Conservation (phyloP, 1,140 invertebrate species). For the Bombus sibiricus region DNA sequence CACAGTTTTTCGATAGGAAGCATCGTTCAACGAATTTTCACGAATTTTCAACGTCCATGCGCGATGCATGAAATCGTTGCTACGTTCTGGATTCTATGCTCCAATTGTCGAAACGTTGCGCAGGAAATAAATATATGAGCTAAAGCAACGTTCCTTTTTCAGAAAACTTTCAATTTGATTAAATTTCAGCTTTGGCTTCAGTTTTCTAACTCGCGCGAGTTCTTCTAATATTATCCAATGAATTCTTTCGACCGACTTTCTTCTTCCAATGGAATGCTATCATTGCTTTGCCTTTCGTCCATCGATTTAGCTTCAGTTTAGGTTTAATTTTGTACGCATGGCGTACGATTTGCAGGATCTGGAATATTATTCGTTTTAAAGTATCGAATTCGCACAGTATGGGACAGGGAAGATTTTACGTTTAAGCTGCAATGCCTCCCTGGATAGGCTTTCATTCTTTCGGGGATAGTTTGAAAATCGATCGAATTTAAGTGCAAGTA, state of each 20-base stretch:
- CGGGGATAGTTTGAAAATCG: too few species aligned
- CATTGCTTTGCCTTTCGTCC: too few species aligned
- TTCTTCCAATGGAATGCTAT: neutral
- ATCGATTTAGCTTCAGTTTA: too few species aligned
- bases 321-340: too few species aligned
- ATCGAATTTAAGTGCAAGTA: too few species aligned
- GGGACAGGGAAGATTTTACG: too few species aligned
- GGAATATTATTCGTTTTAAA: too few species aligned
- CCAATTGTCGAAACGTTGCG: neutral
- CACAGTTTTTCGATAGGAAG: neutral
- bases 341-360: too few species aligned
- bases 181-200: neutral
- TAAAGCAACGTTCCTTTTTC: neutral
- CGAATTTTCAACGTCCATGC: neutral
- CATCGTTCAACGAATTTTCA: slow-evolving; percentile 22
- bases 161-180: neutral
- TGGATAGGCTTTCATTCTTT: too few species aligned
- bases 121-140: neutral
- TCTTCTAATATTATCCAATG: neutral
- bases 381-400: too few species aligned
- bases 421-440: too few species aligned
- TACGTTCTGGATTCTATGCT: neutral
- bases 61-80: neutral
- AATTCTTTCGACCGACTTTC: neutral
- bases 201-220: neutral